phyloP scores from a whole-genome alignment of 2,888 invertebrate species.

The Polydrusus pterygomalis region DNA sequence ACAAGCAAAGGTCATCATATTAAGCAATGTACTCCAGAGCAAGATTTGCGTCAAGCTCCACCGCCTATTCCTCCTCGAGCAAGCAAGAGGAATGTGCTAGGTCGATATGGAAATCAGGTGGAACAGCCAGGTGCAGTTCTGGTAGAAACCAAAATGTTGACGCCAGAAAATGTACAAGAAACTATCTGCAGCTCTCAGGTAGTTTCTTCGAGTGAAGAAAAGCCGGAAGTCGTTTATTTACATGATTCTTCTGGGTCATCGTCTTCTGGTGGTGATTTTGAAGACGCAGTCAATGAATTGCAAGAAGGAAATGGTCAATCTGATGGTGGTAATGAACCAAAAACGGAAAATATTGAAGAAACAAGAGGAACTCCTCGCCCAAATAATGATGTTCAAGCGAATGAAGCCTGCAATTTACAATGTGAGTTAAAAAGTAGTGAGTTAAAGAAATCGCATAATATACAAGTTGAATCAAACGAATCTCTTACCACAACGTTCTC shows the following conservation, averaged over 20 bases:
- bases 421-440: constrained; percentile 4
- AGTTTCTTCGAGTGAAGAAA: constrained; percentile 66
- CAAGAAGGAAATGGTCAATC: constrained; percentile 61
- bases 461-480: constrained; percentile 51
- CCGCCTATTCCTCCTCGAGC: constrained; percentile 47
- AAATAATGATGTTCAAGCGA: not conserved
- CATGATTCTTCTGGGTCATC: constrained; percentile 74
- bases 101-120: constrained; percentile 24
- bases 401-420: not conserved
- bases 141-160: constrained; percentile 77
- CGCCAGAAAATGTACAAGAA: constrained; percentile 67
- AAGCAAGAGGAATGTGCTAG: constrained; percentile 38
- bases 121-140: constrained; percentile 67
- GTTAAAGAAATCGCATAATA: not conserved
- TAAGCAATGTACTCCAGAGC: constrained; percentile 65
- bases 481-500: constrained; percentile 43
- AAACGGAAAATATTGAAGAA: not conserved
- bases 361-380: not conserved
- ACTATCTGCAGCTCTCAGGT: constrained; percentile 75
- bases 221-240: constrained; percentile 81
- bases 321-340: not conserved
- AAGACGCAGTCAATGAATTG: constrained; percentile 67
- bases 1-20: constrained; percentile 60
- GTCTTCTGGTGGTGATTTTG: constrained; percentile 40
- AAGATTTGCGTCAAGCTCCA: constrained; percentile 51